Evolutionary conservation across 2,797 vertebrate genomes (phyloP).

Genomic region (Oryzias dopingdopingensis): DNA sequence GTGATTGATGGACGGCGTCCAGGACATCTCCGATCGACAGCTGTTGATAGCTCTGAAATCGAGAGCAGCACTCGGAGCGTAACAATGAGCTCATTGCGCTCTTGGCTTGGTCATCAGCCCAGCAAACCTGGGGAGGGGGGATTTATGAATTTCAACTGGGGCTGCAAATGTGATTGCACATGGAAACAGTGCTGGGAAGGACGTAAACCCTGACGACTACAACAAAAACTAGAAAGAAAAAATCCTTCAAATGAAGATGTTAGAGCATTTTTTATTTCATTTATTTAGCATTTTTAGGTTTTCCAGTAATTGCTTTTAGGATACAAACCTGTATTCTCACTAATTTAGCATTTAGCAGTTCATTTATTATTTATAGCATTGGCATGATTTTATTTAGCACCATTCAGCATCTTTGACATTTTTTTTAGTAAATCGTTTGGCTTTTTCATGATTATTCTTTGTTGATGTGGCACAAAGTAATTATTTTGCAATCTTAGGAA

Average conservation of each 20-base stretch:
- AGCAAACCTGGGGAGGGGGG: constrained; percentile 70
- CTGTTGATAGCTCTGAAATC: constrained; percentile 86
- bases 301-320: not conserved
- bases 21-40: constrained; percentile 86
- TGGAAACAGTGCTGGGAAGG: constrained; percentile 55
- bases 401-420: no score
- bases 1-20: constrained; percentile 82
- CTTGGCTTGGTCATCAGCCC: constrained; percentile 75
- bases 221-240: constrained; percentile 34
- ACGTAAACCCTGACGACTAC: constrained; percentile 53
- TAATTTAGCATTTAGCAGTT: no score
- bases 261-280: no score
- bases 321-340: no score
- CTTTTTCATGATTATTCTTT: no score
- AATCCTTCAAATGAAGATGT: constrained; percentile 2
- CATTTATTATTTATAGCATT: no score
- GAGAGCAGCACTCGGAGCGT: constrained; percentile 81
- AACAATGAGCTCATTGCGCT: constrained; percentile 84
- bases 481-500: no score
- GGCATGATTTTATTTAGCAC: no score
- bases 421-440: no score
- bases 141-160: constrained; percentile 81
- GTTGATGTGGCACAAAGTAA: no score
- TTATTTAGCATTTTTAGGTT: not conserved
- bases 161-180: constrained; percentile 71